Conservation (phyloP, 2,113 vertebrate species). For the Papio anubis region DNA sequence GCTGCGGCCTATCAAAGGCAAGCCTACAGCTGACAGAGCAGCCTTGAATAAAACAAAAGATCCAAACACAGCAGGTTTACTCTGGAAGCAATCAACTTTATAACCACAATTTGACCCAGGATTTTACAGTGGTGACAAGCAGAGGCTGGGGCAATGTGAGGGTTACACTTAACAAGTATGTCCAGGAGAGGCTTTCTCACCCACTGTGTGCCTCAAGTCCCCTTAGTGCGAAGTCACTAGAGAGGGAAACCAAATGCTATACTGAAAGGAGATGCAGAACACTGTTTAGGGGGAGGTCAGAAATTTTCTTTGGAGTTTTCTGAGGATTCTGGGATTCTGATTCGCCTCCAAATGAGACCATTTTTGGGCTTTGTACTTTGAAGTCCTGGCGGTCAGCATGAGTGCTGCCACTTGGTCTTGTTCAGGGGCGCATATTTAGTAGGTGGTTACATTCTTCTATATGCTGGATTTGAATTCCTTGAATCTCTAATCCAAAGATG, state of each 20-base stretch:
- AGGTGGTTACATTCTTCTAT: background rate
- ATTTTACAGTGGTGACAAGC: constrained; percentile 29
- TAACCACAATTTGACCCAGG: constrained; percentile 43
- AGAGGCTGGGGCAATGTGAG: background rate
- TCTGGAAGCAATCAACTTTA: constrained; percentile 45
- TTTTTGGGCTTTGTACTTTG: background rate
- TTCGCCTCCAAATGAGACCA: constrained; percentile 32
- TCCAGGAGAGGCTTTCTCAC: background rate
- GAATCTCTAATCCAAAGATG: constrained; percentile 1
- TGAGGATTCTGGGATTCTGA: constrained; percentile 25
- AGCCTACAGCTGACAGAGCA: constrained; percentile 42
- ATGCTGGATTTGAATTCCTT: background rate
- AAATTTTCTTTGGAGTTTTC: background rate
- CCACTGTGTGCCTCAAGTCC: background rate
- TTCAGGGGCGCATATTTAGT: background rate
- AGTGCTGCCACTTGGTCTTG: background rate
- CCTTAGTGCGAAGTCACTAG: background rate
- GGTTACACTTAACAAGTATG: background rate
- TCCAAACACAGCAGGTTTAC: constrained; percentile 1
- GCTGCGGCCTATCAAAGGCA: constrained; percentile 62
- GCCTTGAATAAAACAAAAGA: constrained; percentile 61
- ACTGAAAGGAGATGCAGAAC: background rate
- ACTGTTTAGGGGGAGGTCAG: background rate
- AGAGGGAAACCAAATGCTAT: background rate
- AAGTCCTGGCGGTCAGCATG: background rate